Evolutionary conservation across 1,140 invertebrate species (phyloP).

Genomic region (Aphelinus atriplicis): DNA sequence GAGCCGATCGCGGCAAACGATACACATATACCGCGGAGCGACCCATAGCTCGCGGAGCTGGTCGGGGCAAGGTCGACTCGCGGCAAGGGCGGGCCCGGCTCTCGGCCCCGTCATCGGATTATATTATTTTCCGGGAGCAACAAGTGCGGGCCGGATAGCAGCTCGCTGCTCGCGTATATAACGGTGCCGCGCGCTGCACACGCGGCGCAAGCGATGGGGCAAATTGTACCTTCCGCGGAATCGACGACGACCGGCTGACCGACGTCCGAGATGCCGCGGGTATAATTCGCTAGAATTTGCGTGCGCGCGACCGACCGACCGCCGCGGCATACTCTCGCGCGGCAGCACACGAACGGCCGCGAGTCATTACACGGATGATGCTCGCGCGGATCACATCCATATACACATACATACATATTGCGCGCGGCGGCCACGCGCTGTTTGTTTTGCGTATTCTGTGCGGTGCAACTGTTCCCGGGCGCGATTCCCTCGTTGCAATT

Average conservation of each 20-base stretch:
- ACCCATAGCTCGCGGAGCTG: constrained; percentile 21
- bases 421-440: too few species aligned
- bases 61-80: constrained; percentile 25
- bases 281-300: constrained; percentile 28
- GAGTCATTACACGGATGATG: too few species aligned
- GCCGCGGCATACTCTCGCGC: too few species aligned
- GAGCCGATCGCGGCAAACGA: too few species aligned
- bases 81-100: background rate
- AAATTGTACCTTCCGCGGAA: constrained; percentile 28
- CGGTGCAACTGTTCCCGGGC: too few species aligned
- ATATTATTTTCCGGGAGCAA: constrained; percentile 34
- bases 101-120: background rate
- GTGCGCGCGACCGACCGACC: too few species aligned
- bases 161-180: background rate
- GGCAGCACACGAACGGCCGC: too few species aligned
- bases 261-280: background rate
- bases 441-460: too few species aligned
- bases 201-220: background rate
- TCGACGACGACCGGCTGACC: background rate
- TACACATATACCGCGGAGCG: background rate
- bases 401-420: too few species aligned
- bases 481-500: too few species aligned
- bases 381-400: too few species aligned
- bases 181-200: constrained; percentile 3
- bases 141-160: background rate